Evolutionary conservation across 64 coral and sea anemone genomes (phyloP).

Genomic region (Trachythela sp.): DNA sequence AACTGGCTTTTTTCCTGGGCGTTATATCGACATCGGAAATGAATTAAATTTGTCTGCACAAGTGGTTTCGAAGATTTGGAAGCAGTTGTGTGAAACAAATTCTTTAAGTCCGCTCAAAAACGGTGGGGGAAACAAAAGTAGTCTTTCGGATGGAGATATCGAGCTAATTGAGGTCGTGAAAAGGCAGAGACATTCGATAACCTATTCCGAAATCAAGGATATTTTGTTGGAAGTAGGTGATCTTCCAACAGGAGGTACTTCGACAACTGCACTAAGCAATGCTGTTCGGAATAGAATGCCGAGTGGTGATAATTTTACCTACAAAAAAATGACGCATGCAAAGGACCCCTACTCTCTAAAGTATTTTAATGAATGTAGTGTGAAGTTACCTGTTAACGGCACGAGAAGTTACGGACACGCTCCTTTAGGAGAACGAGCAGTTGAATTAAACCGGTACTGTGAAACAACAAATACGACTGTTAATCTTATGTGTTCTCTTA

Average conservation of each 20-base stretch:
- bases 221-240: slow-evolving; percentile 31
- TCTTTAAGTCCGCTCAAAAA: slow-evolving; percentile 16
- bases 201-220: slow-evolving; percentile 29
- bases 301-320: neutral
- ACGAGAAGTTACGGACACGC: neutral
- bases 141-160: slow-evolving; percentile 52
- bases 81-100: slow-evolving; percentile 17
- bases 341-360: slow-evolving; percentile 2
- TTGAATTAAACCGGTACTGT: neutral
- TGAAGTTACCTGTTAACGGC: neutral
- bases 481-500: slow-evolving; percentile 6
- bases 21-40: slow-evolving; percentile 28
- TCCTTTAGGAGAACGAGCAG: neutral
- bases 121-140: slow-evolving; percentile 48
- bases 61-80: slow-evolving; percentile 49
- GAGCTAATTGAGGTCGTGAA: slow-evolving; percentile 43
- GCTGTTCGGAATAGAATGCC: neutral
- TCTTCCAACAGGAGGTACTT: slow-evolving; percentile 33
- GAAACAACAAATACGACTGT: neutral
- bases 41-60: slow-evolving; percentile 17
- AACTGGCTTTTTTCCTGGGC: slow-evolving; percentile 37
- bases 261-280: slow-evolving; percentile 22
- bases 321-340: neutral
- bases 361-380: slow-evolving; percentile 9
- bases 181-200: slow-evolving; percentile 38